Evolutionary conservation across 2,113 vertebrate genomes (phyloP), one percentile per base, ranked within the genome.

Genomic region (Tinamus guttatus): DNA sequence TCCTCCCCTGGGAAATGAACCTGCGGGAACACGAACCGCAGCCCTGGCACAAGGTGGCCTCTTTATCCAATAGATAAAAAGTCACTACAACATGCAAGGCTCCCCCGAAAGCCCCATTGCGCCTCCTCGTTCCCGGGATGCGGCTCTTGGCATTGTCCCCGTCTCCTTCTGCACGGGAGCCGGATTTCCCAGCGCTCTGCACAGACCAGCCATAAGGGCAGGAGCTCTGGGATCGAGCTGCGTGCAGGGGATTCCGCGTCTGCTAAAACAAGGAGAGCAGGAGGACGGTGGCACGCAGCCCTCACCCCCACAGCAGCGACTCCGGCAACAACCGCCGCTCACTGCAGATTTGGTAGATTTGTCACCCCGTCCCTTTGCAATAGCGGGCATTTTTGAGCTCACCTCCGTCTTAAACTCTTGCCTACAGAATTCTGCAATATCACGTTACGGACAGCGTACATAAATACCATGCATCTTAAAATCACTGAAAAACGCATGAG

Each of bases 311-410:
- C 52, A 21, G 38, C 38, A 19, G 10, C 1, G 2, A 51, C 5
- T 7, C 27, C 13, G 2, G 20, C 28, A 12, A n/a, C 0, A 3
- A 47, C 10, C 32, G 11, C 3, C 5, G 8, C 2, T 63, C 18
- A 3, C 28, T 9, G 28, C 22, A 28, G 27, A n/a, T 7, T 9
- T 19, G 45, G 7, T 27, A 21, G 85, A 64, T 7, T 64, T 69
- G n/a, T n/a, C 49, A 40, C 58, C 6, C 27, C 11, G 22, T 40
- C n/a, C 28, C 47, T 56, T 34, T 56, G 38, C 1, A 19, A 65
- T 16, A 40, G 28, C 28, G 4, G 3, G 14, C 24, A 15, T 49
- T 63, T 32, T 12, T 59, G 15, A 64, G 40, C 19, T 64, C 49
- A 14, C 22, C 28, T 19, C 75, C 13, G 16, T 27, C 6, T 1